Base-by-base conservation (phyloP, 2,797 vertebrate species). In the Eulemur albifrons region DNA sequence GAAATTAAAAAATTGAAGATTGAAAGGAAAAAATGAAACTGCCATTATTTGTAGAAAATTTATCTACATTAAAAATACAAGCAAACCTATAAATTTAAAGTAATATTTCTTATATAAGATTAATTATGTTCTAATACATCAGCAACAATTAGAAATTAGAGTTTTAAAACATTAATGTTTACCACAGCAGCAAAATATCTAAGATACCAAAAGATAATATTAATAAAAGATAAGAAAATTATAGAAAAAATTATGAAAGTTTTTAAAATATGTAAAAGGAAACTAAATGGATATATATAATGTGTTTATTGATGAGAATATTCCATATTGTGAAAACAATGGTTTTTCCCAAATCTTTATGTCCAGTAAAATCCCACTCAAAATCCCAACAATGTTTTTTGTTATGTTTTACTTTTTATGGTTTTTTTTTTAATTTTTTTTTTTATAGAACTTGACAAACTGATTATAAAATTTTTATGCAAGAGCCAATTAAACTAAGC, bases 91-190 rank as follows among this genome's bases (percentile, higher is more conserved):
- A 30, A 54, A 61, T 38, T 82, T 88, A 43, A 69, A 69, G 67
- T 75, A 89, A 45, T 82, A 84, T 27, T 93, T 76, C 32, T 48
- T 65, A 38, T 81, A 88, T 21, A 85, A 94, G 86, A 57, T 72
- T 88, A 9, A 57, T 72, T 88, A 9, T 89, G 43, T 92, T 95
- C 27, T 76, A 81, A 63, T 72, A n/a, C 1, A 57, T 73, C 12
- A 81, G 7, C 9, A 87, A 57, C 17, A 95, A 50, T 85, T 67
- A 93, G 40, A 70, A 81, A 50, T 43, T 76, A 35, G 45, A 94
- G 13, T 92, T 96, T 93, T 73, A 86, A 54, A 93, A 52, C n/a
- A 77, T 59, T 79, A 35, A 12, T 92, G n/a, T 69, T 73, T 61
- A 45, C 0, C 85, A 59, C 38, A 57, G 15, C 45, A 94, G 63